A percentile compares a stretch with the other conserved stretches of the same genome.
phyloP scores from a whole-genome alignment of 1,140 invertebrate genomes.

The Drosophila ananassae region DNA sequence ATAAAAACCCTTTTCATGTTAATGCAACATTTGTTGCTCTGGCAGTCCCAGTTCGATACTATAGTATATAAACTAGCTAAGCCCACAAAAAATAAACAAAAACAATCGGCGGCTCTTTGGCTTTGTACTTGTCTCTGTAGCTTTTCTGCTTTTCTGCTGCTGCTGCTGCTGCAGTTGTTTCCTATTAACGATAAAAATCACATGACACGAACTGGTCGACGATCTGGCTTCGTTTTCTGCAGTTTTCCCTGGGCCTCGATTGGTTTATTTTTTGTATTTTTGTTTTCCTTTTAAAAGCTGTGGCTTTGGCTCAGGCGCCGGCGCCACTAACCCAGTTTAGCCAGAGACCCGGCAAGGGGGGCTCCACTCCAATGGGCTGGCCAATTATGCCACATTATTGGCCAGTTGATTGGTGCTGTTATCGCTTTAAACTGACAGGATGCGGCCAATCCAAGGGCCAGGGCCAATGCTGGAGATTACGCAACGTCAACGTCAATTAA shows the following conservation, averaged over 20 bases:
- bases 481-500: conserved; percentile 80
- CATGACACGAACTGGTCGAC: conserved; percentile 80
- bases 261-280: conserved; percentile 33
- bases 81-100: conserved; percentile 4
- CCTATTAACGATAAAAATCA: conserved; percentile 82
- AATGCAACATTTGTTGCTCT: conserved; percentile 72
- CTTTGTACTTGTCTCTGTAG: conserved; percentile 65
- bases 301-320: conserved; percentile 70
- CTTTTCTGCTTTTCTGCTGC: conserved; percentile 45
- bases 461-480: conserved; percentile 54
- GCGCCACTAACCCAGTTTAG: conserved; percentile 79
- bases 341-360: neutral
- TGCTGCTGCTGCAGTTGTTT: conserved; percentile 74
- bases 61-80: conserved; percentile 34
- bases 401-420: conserved; percentile 61
- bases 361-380: conserved; percentile 54
- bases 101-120: conserved; percentile 67
- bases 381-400: conserved; percentile 78
- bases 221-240: conserved; percentile 68
- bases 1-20: conserved; percentile 81
- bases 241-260: conserved; percentile 39
- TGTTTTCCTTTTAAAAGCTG: conserved; percentile 1
- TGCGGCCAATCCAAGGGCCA: conserved; percentile 39
- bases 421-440: conserved; percentile 57
- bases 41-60: conserved; percentile 34